Percentiles rank a stretch among this genome's conserved stretches.
Evolutionary conservation across 2,888 invertebrate species (phyloP).

Genomic region (Ctena decussata): DNA sequence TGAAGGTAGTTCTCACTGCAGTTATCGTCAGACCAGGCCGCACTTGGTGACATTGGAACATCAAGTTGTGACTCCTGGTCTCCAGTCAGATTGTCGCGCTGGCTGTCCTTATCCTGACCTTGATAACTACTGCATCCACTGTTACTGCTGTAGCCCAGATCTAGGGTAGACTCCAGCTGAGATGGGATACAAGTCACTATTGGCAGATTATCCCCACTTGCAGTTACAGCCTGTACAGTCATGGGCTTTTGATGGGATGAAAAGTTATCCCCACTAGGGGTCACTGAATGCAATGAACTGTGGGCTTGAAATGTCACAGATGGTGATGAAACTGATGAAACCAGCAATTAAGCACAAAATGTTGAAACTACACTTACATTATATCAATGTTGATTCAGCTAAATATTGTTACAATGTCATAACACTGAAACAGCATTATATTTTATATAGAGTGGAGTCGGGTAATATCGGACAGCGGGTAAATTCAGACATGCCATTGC

Average conservation of each 20-base stretch:
- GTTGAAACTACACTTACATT: too few species aligned
- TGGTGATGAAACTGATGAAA: neutral
- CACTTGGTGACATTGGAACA: neutral
- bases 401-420: too few species aligned
- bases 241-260: neutral
- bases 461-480: too few species aligned
- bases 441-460: too few species aligned
- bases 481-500: too few species aligned
- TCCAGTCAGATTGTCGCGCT: slow-evolving; percentile 16
- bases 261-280: neutral
- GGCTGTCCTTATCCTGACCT: slow-evolving; percentile 26
- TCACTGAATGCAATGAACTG: neutral
- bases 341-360: too few species aligned
- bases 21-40: neutral
- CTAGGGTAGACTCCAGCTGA: slow-evolving; percentile 19
- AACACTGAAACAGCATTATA: too few species aligned
- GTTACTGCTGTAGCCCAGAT: slow-evolving; percentile 63
- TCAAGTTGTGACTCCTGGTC: slow-evolving; percentile 55
- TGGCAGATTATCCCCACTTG: neutral
- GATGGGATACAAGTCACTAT: neutral
- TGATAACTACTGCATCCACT: slow-evolving; percentile 63
- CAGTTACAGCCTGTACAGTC: neutral
- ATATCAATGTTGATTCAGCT: too few species aligned
- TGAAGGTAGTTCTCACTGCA: slow-evolving; percentile 19
- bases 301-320: neutral